Base-by-base conservation (phyloP, 2,113 vertebrate species). In the Eretmochelys imbricata region DNA sequence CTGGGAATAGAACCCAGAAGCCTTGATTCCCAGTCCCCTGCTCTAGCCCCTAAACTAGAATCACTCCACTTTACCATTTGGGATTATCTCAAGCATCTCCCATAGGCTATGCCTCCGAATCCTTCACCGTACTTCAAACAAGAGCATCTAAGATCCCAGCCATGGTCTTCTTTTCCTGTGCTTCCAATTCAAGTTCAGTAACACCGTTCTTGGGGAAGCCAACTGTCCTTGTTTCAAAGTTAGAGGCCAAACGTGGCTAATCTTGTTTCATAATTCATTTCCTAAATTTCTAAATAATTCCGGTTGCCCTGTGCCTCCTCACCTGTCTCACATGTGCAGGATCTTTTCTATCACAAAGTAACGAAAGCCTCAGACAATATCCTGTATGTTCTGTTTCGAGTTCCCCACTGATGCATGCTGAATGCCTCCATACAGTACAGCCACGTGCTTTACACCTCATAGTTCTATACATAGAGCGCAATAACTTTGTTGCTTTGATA, bases 181-280 rank as follows among this genome's bases (percentile, higher is more conserved):
- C 93, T 93, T 93, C 89, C 91, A 93, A 20, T 93, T 93, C 89
- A 88, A 93, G 16, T 93, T 89, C 95, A 84, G 84, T 31, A 76
- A 51, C 84, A 84, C 91, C 11, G 4, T 84, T 87, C 80, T 89
- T 84, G 91, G 91, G 49, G 49, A 49, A 49, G 49, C 49, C 49
- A 49, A 49, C 10, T 49, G 49, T 49, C 49, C 10, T 49, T 49
- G 49, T 49, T 97, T 92, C 95, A 94, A 84, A 95, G 93, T 90
- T 88, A 91, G 89, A 97, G 87, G 93, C 95, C 96, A 95, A 96
- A 85, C 93, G 95, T 93, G 89, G 87, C 93, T 97, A 95, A 96
- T 96, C 96, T 95, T 91, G 88, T 93, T 91, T 93, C 95, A 78
- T 78, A 95, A 96, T 96, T 95, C 93, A 87, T 96, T 96, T 94